phyloP scores from a whole-genome alignment of 1,140 invertebrate genomes.

The Drosophila leontia region DNA sequence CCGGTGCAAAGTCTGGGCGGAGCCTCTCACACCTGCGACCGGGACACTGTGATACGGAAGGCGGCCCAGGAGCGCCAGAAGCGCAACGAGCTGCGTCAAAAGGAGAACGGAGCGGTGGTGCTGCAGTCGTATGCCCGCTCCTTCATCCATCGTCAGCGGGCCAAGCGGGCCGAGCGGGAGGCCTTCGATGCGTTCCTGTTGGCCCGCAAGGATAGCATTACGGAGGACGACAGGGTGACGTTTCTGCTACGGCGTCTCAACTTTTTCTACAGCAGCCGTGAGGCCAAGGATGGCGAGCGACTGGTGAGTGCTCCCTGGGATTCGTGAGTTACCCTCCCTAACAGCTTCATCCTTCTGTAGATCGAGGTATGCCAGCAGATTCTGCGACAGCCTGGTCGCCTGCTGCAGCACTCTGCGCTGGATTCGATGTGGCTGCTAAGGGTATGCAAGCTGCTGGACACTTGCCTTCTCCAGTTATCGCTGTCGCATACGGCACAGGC shows the following conservation, averaged over 20 bases:
- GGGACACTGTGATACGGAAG: conserved; percentile 89
- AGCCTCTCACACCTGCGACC: conserved; percentile 89
- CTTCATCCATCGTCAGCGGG: conserved; percentile 89
- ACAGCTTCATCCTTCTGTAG: conserved; percentile 35
- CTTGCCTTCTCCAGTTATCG: conserved; percentile 73
- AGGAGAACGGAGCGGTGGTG: conserved; percentile 89
- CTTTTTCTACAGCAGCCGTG: conserved; percentile 90
- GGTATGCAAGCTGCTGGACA: conserved; percentile 69
- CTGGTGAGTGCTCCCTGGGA: conserved; percentile 86
- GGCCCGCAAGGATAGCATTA: conserved; percentile 84
- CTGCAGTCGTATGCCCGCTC: conserved; percentile 91
- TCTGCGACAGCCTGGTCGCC: conserved; percentile 60
- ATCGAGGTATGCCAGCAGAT: conserved; percentile 81
- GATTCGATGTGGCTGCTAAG: conserved; percentile 73
- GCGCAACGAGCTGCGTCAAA: conserved; percentile 89
- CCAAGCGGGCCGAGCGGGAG: conserved; percentile 88
- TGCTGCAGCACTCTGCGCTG: conserved; percentile 65
- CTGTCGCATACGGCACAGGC: conserved; percentile 86
- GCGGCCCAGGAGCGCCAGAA: conserved; percentile 94
- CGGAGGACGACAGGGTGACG: conserved; percentile 86
- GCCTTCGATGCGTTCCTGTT: conserved; percentile 89
- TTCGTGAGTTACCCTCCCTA: not conserved
- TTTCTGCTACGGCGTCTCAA: conserved; percentile 88
- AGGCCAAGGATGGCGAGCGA: conserved; percentile 88
- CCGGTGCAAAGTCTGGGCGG: conserved; percentile 96